Evolutionary conservation across 1,140 invertebrate species (phyloP).

Genomic region (Coelopa frigida): DNA sequence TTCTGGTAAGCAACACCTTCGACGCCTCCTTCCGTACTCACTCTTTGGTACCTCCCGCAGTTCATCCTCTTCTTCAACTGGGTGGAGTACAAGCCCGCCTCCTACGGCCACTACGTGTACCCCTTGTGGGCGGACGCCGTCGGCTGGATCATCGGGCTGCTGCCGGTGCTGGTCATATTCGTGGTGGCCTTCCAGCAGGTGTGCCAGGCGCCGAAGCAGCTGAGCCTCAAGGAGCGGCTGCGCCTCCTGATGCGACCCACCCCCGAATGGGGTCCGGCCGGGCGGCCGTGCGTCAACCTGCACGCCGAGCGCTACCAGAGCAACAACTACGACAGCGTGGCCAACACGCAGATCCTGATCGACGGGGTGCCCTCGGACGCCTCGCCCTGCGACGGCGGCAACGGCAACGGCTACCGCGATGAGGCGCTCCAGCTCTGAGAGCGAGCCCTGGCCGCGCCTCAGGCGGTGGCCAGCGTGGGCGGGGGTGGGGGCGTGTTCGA

Average conservation of each 20-base stretch:
- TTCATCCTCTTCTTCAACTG: conserved; percentile 77
- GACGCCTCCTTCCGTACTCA: no score
- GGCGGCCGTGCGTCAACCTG: conserved; percentile 36
- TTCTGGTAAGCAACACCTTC: conserved; percentile 55
- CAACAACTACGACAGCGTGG: conserved; percentile 47
- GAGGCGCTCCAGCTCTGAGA: conserved; percentile 38
- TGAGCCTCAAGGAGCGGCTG: conserved; percentile 50
- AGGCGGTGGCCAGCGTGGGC: conserved; percentile 11
- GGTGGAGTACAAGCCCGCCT: conserved; percentile 70
- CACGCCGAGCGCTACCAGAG: conserved; percentile 37
- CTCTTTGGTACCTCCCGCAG: conserved; percentile 43
- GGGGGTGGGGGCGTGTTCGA: background rate
- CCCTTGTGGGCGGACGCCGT: conserved; percentile 69
- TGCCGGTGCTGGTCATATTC: conserved; percentile 65
- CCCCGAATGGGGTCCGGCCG: conserved; percentile 48
- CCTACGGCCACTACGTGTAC: conserved; percentile 66
- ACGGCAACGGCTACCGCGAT: conserved; percentile 19
- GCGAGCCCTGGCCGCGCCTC: conserved; percentile 26
- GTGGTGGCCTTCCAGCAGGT: conserved; percentile 58
- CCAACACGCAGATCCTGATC: conserved; percentile 50
- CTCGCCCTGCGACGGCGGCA: conserved; percentile 19
- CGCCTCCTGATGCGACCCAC: conserved; percentile 38
- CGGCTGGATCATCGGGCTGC: conserved; percentile 68
- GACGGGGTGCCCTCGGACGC: conserved; percentile 45
- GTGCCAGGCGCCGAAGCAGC: conserved; percentile 48